Percentiles rank a stretch among this genome's conserved stretches.
Conservation (phyloP, 92 coral and sea anemone species). For the Phenganax subtilis region DNA sequence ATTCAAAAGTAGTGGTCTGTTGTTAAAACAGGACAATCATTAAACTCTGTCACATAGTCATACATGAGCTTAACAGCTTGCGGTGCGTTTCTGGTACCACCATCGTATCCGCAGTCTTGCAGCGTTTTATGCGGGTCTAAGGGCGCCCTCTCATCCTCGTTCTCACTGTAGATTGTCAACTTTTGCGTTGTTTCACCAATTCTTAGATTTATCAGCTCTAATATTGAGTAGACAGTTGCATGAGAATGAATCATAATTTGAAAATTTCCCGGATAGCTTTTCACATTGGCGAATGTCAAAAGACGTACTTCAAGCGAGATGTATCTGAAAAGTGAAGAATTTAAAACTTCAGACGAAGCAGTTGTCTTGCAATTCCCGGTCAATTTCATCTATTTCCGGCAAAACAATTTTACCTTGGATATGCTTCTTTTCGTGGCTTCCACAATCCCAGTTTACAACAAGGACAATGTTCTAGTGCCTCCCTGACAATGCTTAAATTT, state of each 20-base stretch:
- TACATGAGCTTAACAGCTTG: slow-evolving; percentile 79
- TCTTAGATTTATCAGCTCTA: slow-evolving; percentile 62
- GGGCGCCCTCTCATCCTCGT: slow-evolving; percentile 62
- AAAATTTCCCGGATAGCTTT: slow-evolving; percentile 87
- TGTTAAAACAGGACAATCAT: slow-evolving; percentile 91
- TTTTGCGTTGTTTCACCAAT: slow-evolving; percentile 79
- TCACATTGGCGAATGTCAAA: slow-evolving; percentile 77
- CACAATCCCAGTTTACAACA: slow-evolving; percentile 94
- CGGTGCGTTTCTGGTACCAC: slow-evolving; percentile 86
- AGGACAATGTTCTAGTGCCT: slow-evolving; percentile 82
- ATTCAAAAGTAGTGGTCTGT: slow-evolving; percentile 77
- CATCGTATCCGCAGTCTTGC: slow-evolving; percentile 75
- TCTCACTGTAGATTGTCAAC: slow-evolving; percentile 65
- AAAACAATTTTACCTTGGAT: slow-evolving; percentile 57
- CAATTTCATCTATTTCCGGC: background rate
- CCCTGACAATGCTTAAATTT: slow-evolving; percentile 75
- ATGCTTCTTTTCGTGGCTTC: slow-evolving; percentile 75
- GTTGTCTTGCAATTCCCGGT: background rate
- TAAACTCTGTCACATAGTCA: slow-evolving; percentile 85
- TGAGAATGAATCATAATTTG: slow-evolving; percentile 87
- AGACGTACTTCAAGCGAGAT: slow-evolving; percentile 78
- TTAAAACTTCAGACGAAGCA: background rate
- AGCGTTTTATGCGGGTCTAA: slow-evolving; percentile 73
- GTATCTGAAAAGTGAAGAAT: slow-evolving; percentile 48
- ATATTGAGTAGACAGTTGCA: slow-evolving; percentile 63